Evolutionary conservation across 92 coral and sea anemone species (phyloP), one percentile per base, ranked within the genome.

Genomic region (Phenganax marumi): DNA sequence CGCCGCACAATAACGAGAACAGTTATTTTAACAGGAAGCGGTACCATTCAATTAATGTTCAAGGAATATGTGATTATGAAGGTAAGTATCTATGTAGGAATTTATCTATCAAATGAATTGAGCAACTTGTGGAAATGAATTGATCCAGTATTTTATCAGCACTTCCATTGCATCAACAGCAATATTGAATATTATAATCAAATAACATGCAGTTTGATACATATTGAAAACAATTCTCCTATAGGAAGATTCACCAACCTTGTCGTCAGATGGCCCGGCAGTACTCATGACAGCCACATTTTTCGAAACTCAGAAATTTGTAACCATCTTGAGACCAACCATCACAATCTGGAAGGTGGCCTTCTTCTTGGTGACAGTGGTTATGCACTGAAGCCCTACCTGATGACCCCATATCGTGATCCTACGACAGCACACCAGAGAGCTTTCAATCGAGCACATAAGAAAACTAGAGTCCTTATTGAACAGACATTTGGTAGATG

Each of bases 331-430:
- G 88, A 89, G 60, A 62, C 69, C 10, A 47, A 84, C 69, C 78
- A 82, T 80, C 86, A 62, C 49, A 33, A 33, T 33, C 25, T 87
- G 21, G 88, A 84, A 68, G 86, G 87, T 87, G 92, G 90, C 1
- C 43, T 33, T 54, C 62, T 90, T 78, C 84, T 85, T 49, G 93
- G 91, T 39, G 91, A 88, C 75, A 84, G 89, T 81, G 88, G 93
- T 26, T 88, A 85, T 85, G 89, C 70, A 43, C 85, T 90, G 66
- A 88, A 68, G 71, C 89, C 89, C 6, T 90, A 63, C 70, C 70
- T 90, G 62, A 88, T 90, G 86, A 88, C 93, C 21, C 88, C 91
- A 54, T 90, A 85, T 61, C 76, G 80, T 23, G 56, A 84, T 61
- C 91, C 90, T 48, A 51, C 19, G 66, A 85, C 81, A 48, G 84